These are phyloP conservation scores for Hemiscyllium ocellatum DNA, from an alignment of 2,113 vertebrate species.

Conservation along the genomic window DNA sequence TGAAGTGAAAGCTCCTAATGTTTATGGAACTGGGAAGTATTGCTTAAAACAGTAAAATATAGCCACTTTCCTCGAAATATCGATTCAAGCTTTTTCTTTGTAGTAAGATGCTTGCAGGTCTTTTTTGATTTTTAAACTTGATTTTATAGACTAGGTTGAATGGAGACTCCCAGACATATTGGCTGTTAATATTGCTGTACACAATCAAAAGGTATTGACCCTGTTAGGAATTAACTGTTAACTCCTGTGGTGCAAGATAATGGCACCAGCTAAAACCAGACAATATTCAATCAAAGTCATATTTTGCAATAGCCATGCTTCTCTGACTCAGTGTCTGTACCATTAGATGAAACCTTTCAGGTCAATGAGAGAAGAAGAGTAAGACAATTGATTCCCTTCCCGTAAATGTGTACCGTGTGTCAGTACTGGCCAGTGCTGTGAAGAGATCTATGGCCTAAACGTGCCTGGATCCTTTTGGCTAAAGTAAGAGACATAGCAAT, in stretches of 20 bases:
- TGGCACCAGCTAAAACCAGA: neutral
- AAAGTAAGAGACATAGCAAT: neutral
- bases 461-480: neutral
- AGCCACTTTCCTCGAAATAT: neutral
- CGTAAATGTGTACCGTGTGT: neutral
- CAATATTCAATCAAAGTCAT: neutral
- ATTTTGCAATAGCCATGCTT: neutral
- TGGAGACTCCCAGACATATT: neutral
- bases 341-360: neutral
- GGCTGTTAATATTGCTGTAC: neutral
- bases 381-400: neutral
- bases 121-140: neutral
- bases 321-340: neutral
- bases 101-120: neutral
- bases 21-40: neutral
- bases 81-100: neutral
- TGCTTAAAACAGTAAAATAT: neutral
- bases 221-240: neutral
- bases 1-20: conserved; percentile 3
- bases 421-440: neutral
- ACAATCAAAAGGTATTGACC: neutral
- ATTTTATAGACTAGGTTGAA: neutral
- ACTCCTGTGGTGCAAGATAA: neutral
- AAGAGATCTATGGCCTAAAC: neutral
- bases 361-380: neutral